A percentile compares a stretch with the other conserved stretches of the same genome.
Conservation (phyloP, 2,113 vertebrate species). For the Triplophysa dalaica region DNA sequence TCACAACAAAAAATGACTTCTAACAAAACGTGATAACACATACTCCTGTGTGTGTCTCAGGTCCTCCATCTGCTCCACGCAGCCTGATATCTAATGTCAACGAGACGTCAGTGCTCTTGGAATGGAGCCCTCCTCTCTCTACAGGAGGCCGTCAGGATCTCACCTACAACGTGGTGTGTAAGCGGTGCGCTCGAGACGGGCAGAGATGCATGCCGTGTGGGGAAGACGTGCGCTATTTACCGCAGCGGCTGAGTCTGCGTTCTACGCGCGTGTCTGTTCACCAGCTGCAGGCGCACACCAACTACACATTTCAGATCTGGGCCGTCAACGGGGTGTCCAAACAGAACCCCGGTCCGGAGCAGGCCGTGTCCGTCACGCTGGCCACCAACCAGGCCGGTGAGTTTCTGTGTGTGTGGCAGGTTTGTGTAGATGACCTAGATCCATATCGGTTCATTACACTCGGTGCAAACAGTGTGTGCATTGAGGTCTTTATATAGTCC, state of each 20-base stretch:
- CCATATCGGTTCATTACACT: too few species aligned
- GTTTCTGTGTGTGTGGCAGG: conserved; percentile 41
- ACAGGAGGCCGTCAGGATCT: conserved; percentile 90
- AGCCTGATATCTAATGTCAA: conserved; percentile 98
- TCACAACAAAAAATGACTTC: background rate
- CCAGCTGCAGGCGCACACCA: conserved; percentile 95
- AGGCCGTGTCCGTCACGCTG: conserved; percentile 92
- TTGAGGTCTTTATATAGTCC: too few species aligned
- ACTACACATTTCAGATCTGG: conserved; percentile 98
- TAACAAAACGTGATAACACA: background rate
- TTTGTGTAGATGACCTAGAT: too few species aligned
- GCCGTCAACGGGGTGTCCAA: conserved; percentile 93
- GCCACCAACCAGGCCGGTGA: conserved; percentile 98
- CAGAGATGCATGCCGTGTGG: conserved; percentile 88
- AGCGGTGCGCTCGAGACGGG: conserved; percentile 82
- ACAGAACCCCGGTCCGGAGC: conserved; percentile 88
- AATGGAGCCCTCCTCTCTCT: conserved; percentile 90
- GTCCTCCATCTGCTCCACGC: conserved; percentile 89
- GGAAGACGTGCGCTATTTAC: conserved; percentile 89
- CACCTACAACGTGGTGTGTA: conserved; percentile 92
- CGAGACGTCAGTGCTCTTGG: conserved; percentile 95
- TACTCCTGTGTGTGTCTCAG: conserved; percentile 63
- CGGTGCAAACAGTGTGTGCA: background rate
- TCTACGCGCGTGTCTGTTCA: conserved; percentile 91
- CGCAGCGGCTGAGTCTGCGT: conserved; percentile 88